These are phyloP conservation scores for Anoura caudifer DNA, from an alignment of 2,113 vertebrate species.

Conservation along the genomic window DNA sequence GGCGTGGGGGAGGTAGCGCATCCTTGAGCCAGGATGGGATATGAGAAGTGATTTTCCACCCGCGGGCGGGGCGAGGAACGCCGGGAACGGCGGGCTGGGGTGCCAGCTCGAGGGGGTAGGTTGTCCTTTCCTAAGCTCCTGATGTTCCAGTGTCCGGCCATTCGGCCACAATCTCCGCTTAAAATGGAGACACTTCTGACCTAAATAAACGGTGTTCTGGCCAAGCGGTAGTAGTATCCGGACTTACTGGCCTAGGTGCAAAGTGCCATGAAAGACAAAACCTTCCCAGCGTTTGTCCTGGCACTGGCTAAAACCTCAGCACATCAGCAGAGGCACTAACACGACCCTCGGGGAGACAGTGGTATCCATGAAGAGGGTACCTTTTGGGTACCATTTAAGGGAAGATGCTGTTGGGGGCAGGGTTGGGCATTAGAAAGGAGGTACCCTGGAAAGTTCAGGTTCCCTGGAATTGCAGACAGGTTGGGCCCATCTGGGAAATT, in stretches of 20 bases:
- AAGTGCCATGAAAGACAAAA: background rate
- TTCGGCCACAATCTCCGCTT: background rate
- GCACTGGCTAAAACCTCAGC: background rate
- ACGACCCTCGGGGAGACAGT: background rate
- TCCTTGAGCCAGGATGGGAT: conserved; percentile 52
- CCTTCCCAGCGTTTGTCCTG: background rate
- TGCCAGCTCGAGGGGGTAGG: background rate
- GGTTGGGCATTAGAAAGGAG: background rate
- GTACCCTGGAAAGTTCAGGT: background rate
- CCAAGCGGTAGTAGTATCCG: background rate
- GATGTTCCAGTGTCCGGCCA: background rate
- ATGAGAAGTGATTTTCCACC: background rate
- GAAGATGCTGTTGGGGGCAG: background rate
- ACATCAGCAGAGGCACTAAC: background rate
- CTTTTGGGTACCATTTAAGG: background rate
- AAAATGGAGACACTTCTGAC: background rate
- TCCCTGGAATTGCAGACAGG: conserved; percentile 7
- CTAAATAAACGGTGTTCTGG: background rate
- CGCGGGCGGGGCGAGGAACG: background rate
- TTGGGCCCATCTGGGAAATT: background rate
- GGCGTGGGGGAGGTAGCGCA: conserved; percentile 64
- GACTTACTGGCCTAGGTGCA: background rate
- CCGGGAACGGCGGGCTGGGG: background rate
- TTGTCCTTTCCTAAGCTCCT: background rate
- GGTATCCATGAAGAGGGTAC: background rate